phyloP scores from a whole-genome alignment of 2,113 vertebrate species.

The Mesocricetus auratus region DNA sequence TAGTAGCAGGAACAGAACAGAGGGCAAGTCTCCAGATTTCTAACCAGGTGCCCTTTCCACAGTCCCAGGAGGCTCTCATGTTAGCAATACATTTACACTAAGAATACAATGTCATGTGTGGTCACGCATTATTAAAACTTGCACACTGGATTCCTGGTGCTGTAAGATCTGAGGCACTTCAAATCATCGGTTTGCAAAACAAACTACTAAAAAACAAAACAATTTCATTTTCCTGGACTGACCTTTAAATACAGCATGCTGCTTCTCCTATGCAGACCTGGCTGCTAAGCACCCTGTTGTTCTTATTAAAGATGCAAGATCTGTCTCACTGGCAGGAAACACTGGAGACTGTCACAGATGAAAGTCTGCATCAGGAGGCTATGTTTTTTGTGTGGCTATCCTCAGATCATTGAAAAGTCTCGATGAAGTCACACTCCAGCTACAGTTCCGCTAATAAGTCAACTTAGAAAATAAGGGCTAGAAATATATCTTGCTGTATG shows the following conservation, averaged over 20 bases:
- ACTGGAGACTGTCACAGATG: constrained; percentile 3
- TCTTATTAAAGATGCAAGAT: constrained; percentile 76
- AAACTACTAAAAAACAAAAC: constrained; percentile 67
- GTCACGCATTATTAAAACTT: background rate
- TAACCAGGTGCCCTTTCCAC: background rate
- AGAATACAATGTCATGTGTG: background rate
- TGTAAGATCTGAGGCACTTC: constrained; percentile 26
- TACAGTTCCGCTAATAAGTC: constrained; percentile 78
- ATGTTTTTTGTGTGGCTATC: constrained; percentile 65
- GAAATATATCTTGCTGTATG: constrained; percentile 78
- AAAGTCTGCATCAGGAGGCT: constrained; percentile 52
- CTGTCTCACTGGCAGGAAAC: constrained; percentile 55
- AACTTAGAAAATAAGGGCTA: constrained; percentile 73
- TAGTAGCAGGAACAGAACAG: background rate
- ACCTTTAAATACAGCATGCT: constrained; percentile 63
- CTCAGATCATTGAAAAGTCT: constrained; percentile 73
- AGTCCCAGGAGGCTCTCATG: background rate
- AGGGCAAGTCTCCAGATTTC: background rate
- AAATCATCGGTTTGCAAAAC: constrained; percentile 61
- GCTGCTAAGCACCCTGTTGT: constrained; percentile 5
- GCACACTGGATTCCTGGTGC: background rate
- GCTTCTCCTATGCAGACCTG: background rate
- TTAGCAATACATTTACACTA: background rate
- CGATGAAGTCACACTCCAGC: constrained; percentile 81
- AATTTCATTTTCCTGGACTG: constrained; percentile 59